Evolutionary conservation across 2,797 vertebrate genomes (phyloP), one percentile per base, ranked within the genome.

Genomic region (Takifugu rubripes): DNA sequence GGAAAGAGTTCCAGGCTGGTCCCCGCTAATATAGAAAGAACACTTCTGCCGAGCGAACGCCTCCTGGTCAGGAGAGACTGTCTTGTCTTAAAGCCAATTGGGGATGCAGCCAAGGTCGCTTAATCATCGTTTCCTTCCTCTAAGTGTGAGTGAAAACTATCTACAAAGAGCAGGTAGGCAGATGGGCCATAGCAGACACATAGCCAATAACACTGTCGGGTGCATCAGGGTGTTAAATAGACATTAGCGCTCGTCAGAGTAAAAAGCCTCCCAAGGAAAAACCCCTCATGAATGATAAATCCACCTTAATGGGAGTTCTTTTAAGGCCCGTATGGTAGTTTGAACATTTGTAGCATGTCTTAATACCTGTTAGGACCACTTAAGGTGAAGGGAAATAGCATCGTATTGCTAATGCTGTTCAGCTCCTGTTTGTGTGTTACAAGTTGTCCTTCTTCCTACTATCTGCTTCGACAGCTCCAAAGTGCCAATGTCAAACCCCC

Each of bases 71-170:
- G 49, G 64, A 70, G 43, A 61, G 61, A 73, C 75, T 71, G 69
- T 79, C 76, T 81, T 68, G 72, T 83, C 78, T 78, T 74, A 79
- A 84, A 76, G 84, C 84, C 81, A 70, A 46, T 6, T n/a, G 52
- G 78, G 77, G 81, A 82, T 40, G 54, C 61, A 70, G 83, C 79
- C 85, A 85, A 88, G 88, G 84, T 84, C 77, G 78, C 79, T 87
- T 82, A 87, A 90, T 89, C 82, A 87, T 82, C 81, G 84, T 86
- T 87, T 79, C 77, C 79, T 82, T 79, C 72, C 81, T 73, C 75
- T 72, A 70, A 84, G 81, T 72, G 52, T 59, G 73, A 86, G 82
- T 62, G 61, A 74, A 83, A 78, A 77, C 75, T 62, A 71, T 80
- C 80, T 77, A 77, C 70, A 73, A 75, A 70, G 64, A 77, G 72